Evolutionary conservation across 1,140 invertebrate genomes (phyloP).

Genomic region (Drosophila ficusphila): DNA sequence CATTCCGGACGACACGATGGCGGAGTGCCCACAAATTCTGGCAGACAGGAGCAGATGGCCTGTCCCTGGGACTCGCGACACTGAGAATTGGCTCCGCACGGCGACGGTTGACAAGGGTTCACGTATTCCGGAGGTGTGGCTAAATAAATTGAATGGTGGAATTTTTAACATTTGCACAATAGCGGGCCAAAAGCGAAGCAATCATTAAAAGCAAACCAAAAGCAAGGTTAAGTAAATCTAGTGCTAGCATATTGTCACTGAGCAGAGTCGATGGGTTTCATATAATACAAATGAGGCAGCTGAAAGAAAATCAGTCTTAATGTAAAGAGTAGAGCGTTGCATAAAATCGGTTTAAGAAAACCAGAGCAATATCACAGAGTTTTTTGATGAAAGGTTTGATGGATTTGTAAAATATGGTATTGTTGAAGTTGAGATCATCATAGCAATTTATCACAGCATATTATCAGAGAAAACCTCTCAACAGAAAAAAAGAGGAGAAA

Average conservation of each 20-base stretch:
- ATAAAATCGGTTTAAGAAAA: too few relatives aligned
- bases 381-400: neutral
- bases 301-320: constrained; percentile 7
- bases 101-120: constrained; percentile 90
- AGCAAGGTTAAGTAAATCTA: constrained; percentile 29
- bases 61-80: constrained; percentile 90
- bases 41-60: constrained; percentile 91
- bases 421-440: constrained; percentile 10
- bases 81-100: constrained; percentile 90
- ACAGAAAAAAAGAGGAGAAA: too few relatives aligned
- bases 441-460: constrained; percentile 2
- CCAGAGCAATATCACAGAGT: neutral
- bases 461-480: neutral
- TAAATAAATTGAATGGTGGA: constrained; percentile 9
- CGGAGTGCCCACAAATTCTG: constrained; percentile 90
- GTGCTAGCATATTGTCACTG: constrained; percentile 48
- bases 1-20: constrained; percentile 93
- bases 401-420: neutral
- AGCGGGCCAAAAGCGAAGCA: constrained; percentile 48
- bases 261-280: constrained; percentile 17
- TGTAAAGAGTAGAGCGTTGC: neutral
- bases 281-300: constrained; percentile 18
- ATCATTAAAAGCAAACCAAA: constrained; percentile 37
- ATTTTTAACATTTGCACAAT: constrained; percentile 26
- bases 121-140: constrained; percentile 85